These are phyloP conservation scores for Ardeotis arabs DNA, from an alignment of 2,113 vertebrate genomes.

Conservation along the genomic window DNA sequence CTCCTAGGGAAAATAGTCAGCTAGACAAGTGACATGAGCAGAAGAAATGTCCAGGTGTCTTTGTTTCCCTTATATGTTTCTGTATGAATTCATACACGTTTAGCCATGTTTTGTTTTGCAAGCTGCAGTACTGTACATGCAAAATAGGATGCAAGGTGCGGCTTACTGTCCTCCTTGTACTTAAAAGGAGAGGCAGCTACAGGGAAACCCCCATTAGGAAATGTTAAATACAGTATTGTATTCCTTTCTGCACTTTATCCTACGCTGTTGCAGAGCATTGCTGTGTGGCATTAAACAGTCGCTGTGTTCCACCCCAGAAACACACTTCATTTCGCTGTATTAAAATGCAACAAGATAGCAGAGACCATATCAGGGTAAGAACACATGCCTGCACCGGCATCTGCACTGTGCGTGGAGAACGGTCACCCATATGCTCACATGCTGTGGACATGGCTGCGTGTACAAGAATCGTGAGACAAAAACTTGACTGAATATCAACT, in stretches of 20 bases:
- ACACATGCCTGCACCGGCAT: background rate
- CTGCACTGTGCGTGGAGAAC: accelerated
- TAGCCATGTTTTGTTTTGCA: background rate
- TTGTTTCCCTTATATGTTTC: background rate
- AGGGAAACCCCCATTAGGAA: background rate
- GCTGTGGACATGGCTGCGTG: background rate
- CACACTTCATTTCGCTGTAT: background rate
- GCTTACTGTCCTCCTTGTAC: background rate
- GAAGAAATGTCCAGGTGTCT: background rate
- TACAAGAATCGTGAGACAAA: background rate
- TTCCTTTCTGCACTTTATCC: background rate
- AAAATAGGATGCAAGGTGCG: background rate
- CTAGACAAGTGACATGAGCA: background rate
- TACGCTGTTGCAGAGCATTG: background rate
- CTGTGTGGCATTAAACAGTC: background rate
- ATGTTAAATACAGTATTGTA: background rate
- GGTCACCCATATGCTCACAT: background rate
- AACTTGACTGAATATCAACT: background rate
- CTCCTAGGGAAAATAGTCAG: background rate
- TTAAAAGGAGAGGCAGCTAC: background rate
- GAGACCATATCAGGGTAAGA: background rate
- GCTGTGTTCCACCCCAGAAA: background rate
- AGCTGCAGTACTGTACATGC: background rate
- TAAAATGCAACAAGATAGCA: background rate
- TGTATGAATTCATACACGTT: background rate